Evolutionary conservation across 2,888 invertebrate species (phyloP), one percentile per base, ranked within the genome.

Genomic region (Tortricodes alternella): DNA sequence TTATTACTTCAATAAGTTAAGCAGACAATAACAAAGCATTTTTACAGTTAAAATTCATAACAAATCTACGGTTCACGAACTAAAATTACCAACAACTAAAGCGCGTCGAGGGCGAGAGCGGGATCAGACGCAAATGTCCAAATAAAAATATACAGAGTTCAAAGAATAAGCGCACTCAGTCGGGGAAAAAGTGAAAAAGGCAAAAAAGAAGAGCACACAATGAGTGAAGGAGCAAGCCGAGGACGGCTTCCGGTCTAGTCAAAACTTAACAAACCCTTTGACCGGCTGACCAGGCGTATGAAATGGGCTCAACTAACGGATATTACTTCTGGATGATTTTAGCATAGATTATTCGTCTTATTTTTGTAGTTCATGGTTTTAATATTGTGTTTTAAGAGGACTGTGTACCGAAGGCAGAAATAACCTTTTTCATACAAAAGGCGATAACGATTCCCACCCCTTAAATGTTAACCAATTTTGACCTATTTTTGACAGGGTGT

Each of bases 111-210:
- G 52, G 50, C 59, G 59, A 73, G 72, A 76, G 73, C 72, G 75
- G 74, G 73, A 73, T 64, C 64, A 53, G 70, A 79, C 73, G 78
- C 79, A 81, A 85, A 83, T 80, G 78, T 83, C 78, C 76, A 76
- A 67, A 74, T 72, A 83, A 83, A 83, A 81, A 77, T 73, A 69
- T 73, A 69, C 70, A 70, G 70, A 69, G 69, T 72, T 68, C 68
- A 76, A 75, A 76, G 73, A 73, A 58, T 46, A 62, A 59, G 55
- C 41, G 53, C 80, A 79, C 83, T 85, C 82, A 76, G 76, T 73
- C 77, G 71, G 62, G 68, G 73, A 76, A 71, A 55, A 68, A 78
- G 78, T 72, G 66, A 75, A 82, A 83, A 77, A 77, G 66, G 77
- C 69, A 78, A 80, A 85, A 80, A 79, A 76, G 68, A 73, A 79